phyloP scores from a whole-genome alignment of 2,797 vertebrate species.

The Balearica regulorum region DNA sequence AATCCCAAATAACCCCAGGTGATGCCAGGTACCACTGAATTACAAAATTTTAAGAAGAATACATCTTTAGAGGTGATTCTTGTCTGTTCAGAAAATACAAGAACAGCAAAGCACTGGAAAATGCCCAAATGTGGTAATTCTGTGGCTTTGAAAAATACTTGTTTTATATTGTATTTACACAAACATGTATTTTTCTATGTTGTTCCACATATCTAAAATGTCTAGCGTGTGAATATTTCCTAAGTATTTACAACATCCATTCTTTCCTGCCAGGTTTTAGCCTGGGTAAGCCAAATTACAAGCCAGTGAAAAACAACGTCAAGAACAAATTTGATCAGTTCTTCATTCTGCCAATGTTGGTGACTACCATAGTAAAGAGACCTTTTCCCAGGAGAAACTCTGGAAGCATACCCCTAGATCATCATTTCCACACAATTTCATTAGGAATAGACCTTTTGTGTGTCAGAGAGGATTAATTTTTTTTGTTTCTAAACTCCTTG shows the following conservation, averaged over 20 bases:
- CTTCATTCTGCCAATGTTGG: background rate
- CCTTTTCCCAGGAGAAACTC: slow-evolving; percentile 8
- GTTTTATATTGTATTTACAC: background rate
- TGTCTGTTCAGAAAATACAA: background rate
- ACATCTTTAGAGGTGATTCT: background rate
- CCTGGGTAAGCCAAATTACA: background rate
- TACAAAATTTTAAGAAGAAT: background rate
- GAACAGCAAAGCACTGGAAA: background rate
- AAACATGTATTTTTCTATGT: background rate
- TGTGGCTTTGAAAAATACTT: background rate
- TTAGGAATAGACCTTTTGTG: slow-evolving; percentile 5
- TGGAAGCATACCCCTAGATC: background rate
- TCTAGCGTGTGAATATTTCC: background rate
- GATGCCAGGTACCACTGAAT: background rate
- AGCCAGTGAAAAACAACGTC: background rate
- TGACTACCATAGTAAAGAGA: background rate
- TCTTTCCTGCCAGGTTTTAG: slow-evolving; percentile 5
- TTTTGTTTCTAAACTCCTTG: slow-evolving; percentile 7
- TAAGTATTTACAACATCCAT: background rate
- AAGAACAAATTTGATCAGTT: background rate
- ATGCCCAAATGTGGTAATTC: background rate
- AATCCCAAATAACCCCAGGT: background rate
- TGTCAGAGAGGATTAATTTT: slow-evolving; percentile 23
- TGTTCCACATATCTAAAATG: background rate
- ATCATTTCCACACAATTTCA: background rate